These are phyloP conservation scores for Epinotia bilunana DNA, from an alignment of 2,888 invertebrate species.

Conservation along the genomic window DNA sequence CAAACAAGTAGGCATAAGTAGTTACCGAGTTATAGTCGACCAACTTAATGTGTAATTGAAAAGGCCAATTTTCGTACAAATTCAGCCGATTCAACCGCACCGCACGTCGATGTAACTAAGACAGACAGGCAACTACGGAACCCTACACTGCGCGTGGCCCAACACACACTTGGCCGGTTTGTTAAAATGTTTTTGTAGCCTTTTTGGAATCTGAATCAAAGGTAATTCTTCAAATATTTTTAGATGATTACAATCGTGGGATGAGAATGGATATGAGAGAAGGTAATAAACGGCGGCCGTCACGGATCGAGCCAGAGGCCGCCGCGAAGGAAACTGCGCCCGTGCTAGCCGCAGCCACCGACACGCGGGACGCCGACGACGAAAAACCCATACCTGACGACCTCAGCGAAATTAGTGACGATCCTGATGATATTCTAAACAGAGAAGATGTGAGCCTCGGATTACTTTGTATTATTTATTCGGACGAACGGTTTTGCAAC, in stretches of 20 bases:
- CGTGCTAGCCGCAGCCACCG: constrained; percentile 64
- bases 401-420: constrained; percentile 95
- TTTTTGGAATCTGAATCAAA: neutral
- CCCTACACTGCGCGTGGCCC: too few species aligned
- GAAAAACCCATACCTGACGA: constrained; percentile 87
- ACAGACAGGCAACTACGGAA: too few species aligned
- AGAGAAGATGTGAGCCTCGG: constrained; percentile 86
- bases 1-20: too few species aligned
- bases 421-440: constrained; percentile 94
- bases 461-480: neutral
- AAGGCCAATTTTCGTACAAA: too few species aligned
- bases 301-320: constrained; percentile 69
- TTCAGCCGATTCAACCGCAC: too few species aligned
- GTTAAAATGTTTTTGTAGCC: neutral
- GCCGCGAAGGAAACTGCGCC: constrained; percentile 66
- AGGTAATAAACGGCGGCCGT: constrained; percentile 70
- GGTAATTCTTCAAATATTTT: neutral
- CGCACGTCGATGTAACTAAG: too few species aligned
- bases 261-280: constrained; percentile 75
- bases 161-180: too few species aligned
- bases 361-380: constrained; percentile 73
- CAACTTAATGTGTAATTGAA: too few species aligned
- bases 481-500: too few species aligned
- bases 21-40: too few species aligned
- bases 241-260: constrained; percentile 77